Percentiles rank a stretch among this genome's conserved stretches.
phyloP scores from a whole-genome alignment of 2,797 vertebrate species.

The Danio albolineatus region DNA sequence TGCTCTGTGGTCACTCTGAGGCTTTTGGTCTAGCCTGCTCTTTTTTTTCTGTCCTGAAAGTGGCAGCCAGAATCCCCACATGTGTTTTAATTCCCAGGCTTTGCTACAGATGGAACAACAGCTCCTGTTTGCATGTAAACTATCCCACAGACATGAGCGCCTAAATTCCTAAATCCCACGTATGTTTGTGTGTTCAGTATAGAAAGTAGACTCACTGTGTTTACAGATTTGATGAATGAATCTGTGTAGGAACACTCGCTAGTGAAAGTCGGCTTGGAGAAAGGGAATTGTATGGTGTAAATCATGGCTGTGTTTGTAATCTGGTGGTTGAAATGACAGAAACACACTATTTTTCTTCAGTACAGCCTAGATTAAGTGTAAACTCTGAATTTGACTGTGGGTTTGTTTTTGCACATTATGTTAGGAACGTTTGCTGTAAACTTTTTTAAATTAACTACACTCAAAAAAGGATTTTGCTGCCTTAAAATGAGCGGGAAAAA shows the following conservation, averaged over 20 bases:
- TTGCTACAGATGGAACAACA: constrained; percentile 50
- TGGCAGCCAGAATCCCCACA: constrained; percentile 55
- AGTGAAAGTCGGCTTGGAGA: not conserved
- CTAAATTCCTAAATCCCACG: not conserved
- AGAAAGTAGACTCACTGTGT: constrained; percentile 1
- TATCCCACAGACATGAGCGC: constrained; percentile 41
- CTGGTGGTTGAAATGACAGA: not conserved
- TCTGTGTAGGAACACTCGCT: not conserved
- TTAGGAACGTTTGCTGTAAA: not conserved
- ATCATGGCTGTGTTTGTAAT: constrained; percentile 34
- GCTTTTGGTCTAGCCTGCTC: constrained; percentile 12
- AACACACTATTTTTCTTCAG: constrained; percentile 7
- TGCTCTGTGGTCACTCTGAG: constrained; percentile 33
- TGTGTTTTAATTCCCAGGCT: constrained; percentile 48
- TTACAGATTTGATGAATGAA: constrained; percentile 1
- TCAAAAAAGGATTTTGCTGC: no score
- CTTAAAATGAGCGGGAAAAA: no score
- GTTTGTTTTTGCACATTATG: not conserved
- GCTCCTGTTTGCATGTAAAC: constrained; percentile 59
- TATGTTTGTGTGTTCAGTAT: constrained; percentile 17
- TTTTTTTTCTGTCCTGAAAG: constrained; percentile 32
- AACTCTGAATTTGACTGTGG: not conserved
- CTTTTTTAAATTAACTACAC: constrained; percentile 24
- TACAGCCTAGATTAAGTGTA: constrained; percentile 1
- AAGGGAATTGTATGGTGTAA: not conserved